These are phyloP conservation scores for Cottoperca gobio DNA, from an alignment of 2,797 vertebrate species.

Conservation along the genomic window DNA sequence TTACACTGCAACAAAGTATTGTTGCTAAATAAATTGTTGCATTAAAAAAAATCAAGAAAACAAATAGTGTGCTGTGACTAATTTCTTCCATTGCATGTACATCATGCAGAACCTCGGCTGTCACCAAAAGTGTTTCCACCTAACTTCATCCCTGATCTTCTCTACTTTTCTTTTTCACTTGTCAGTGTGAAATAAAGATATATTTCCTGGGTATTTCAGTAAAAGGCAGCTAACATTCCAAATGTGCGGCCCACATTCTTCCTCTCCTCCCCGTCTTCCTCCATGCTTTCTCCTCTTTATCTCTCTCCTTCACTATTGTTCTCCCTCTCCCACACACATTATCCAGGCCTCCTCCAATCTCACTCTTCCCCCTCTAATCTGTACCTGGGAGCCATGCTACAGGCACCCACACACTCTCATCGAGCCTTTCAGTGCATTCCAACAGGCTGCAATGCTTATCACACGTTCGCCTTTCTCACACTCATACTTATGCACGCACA, in stretches of 20 bases:
- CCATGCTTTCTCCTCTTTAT: conserved; percentile 61
- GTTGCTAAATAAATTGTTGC: background rate
- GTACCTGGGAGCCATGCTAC: conserved; percentile 71
- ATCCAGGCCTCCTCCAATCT: conserved; percentile 53
- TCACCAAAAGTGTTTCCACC: background rate
- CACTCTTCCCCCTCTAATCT: conserved; percentile 64
- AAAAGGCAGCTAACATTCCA: conserved; percentile 10
- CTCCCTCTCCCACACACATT: conserved; percentile 65
- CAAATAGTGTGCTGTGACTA: background rate
- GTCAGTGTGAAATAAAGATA: background rate
- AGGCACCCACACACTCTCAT: conserved; percentile 75
- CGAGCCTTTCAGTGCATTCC: conserved; percentile 72
- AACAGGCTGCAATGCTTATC: conserved; percentile 68
- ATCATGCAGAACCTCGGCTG: background rate
- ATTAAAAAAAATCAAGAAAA: background rate
- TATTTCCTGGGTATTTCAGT: conserved; percentile 8
- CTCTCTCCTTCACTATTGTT: conserved; percentile 64
- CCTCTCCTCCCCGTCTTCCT: conserved; percentile 28
- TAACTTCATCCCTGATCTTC: background rate
- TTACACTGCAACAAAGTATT: background rate
- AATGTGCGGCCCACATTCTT: conserved; percentile 58
- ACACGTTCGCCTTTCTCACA: conserved; percentile 14
- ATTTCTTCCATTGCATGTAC: background rate
- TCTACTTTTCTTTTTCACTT: background rate
- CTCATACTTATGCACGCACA: background rate